A percentile compares a stretch with the other conserved stretches of the same genome.
Conservation (phyloP, 2,113 vertebrate genomes). For the Brachyhypopomus gauderio region DNA sequence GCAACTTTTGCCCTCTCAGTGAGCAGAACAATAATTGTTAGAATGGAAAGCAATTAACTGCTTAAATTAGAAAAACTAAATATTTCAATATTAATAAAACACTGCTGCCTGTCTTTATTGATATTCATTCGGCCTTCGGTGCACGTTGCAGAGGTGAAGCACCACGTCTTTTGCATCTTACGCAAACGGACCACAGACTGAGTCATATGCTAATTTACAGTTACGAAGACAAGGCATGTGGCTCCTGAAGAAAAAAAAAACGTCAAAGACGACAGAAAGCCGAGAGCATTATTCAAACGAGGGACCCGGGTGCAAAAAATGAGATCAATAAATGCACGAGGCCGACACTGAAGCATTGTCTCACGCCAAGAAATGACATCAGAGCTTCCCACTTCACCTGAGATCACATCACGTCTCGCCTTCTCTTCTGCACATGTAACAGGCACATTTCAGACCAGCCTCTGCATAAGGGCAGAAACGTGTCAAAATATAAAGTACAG, state of each 20-base stretch:
- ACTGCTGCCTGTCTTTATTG: background rate
- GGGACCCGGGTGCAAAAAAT: background rate
- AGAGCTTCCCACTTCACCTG: background rate
- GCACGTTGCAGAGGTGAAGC: too few species aligned
- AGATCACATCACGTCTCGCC: background rate
- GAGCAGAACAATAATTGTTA: too few species aligned
- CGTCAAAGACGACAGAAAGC: background rate
- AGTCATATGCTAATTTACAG: constrained; percentile 10
- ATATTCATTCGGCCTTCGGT: background rate
- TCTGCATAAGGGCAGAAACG: background rate
- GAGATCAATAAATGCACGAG: background rate
- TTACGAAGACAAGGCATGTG: background rate
- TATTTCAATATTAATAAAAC: background rate
- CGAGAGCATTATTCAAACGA: background rate
- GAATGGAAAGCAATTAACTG: too few species aligned
- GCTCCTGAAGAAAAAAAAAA: background rate
- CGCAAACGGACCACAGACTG: background rate
- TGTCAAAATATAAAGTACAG: background rate
- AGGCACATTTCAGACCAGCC: background rate
- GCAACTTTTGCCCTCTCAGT: too few species aligned
- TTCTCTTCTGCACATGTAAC: constrained; percentile 22
- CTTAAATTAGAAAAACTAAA: too few species aligned
- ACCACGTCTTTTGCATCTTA: background rate
- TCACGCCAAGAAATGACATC: background rate
- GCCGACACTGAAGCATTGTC: background rate